phyloP scores from a whole-genome alignment of 2,113 vertebrate genomes.

The Pycnonotus jocosus region DNA sequence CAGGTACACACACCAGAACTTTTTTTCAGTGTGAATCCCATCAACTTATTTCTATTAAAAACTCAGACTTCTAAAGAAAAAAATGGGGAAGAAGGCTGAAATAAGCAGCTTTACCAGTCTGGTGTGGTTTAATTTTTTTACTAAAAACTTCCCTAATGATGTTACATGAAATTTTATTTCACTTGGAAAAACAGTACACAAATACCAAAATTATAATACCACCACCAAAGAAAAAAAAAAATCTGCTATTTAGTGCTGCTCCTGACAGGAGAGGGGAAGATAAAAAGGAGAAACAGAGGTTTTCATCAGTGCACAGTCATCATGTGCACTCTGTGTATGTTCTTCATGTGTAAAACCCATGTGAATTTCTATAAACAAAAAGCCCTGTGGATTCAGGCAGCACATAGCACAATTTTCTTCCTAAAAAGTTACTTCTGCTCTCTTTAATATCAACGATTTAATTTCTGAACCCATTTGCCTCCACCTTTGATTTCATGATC shows the following conservation, averaged over 20 bases:
- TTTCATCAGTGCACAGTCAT: neutral
- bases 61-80: neutral
- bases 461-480: neutral
- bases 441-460: neutral
- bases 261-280: neutral
- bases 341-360: neutral
- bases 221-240: neutral
- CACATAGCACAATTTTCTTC: neutral
- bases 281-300: neutral
- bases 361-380: neutral
- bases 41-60: neutral
- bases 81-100: accelerated
- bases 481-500: neutral
- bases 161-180: neutral
- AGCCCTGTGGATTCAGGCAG: neutral
- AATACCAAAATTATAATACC: neutral
- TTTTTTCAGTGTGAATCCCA: neutral
- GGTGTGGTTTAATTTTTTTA: neutral
- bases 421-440: neutral
- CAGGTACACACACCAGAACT: neutral
- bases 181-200: neutral
- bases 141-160: neutral
- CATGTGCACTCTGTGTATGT: accelerated
- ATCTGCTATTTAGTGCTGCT: neutral
- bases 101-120: neutral